Percentiles rank a stretch among this genome's conserved stretches.
Conservation (phyloP, 2,888 invertebrate species). For the Trichacis sp. region DNA sequence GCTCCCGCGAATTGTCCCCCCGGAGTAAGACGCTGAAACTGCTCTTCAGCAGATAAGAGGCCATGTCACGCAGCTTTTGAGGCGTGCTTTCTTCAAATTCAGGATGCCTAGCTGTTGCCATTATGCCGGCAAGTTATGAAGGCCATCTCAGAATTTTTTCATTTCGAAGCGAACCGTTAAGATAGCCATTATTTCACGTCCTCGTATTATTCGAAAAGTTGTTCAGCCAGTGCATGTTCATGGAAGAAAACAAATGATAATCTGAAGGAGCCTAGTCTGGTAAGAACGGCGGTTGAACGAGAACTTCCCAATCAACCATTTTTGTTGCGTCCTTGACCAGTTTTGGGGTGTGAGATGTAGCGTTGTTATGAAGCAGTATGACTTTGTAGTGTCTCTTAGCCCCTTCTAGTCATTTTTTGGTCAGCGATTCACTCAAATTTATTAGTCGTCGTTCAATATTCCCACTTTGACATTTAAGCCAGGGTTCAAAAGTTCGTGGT, state of each 20-base stretch:
- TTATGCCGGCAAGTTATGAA: not conserved
- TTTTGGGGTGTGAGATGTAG: slow-evolving; percentile 30
- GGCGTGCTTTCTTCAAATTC: too few species aligned
- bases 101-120: too few species aligned
- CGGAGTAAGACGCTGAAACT: too few species aligned
- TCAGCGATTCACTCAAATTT: slow-evolving; percentile 36
- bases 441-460: slow-evolving; percentile 36
- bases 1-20: too few species aligned
- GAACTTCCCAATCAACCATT: slow-evolving; percentile 33
- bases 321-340: not conserved
- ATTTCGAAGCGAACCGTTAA: not conserved
- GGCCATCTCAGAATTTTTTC: not conserved
- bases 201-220: slow-evolving; percentile 3
- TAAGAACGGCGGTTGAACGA: slow-evolving; percentile 13
- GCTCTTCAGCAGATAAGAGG: too few species aligned
- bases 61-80: too few species aligned
- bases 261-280: slow-evolving; percentile 15
- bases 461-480: slow-evolving; percentile 32
- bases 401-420: slow-evolving; percentile 30
- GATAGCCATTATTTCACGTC: too few species aligned
- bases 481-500: slow-evolving; percentile 38
- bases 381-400: slow-evolving; percentile 43
- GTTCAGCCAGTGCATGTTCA: slow-evolving; percentile 21
- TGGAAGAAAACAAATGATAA: slow-evolving; percentile 40
- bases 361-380: slow-evolving; percentile 45